These are phyloP conservation scores for Heterodera schachtii DNA, from an alignment of 1,140 invertebrate genomes.

Conservation along the genomic window DNA sequence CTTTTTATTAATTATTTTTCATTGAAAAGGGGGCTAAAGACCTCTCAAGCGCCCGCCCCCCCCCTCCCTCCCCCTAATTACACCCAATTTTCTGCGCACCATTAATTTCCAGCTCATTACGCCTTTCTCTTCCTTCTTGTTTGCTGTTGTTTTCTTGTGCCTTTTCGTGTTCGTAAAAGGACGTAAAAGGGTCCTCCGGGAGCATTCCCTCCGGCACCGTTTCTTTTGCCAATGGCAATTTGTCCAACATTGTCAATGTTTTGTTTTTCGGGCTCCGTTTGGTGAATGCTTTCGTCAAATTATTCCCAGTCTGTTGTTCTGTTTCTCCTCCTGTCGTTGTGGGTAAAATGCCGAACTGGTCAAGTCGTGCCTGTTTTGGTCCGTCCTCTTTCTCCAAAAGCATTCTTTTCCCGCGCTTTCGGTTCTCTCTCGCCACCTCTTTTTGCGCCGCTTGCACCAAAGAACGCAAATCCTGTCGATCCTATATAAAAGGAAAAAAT, in stretches of 20 bases:
- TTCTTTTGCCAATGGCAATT: slow-evolving; percentile 23
- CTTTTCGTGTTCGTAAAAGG: slow-evolving; percentile 22
- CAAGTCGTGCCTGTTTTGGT: slow-evolving; percentile 51
- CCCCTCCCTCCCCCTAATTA: too few relatives aligned
- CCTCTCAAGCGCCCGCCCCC: too few relatives aligned
- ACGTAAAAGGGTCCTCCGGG: slow-evolving; percentile 38
- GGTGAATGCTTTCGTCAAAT: background rate
- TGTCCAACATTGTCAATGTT: slow-evolving; percentile 12
- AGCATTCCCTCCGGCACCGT: slow-evolving; percentile 37
- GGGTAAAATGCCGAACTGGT: slow-evolving; percentile 55
- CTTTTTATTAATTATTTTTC: too few relatives aligned
- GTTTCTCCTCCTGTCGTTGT: slow-evolving; percentile 16
- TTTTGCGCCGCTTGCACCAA: slow-evolving; percentile 54
- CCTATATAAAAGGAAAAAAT: slow-evolving; percentile 25
- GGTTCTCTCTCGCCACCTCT: slow-evolving; percentile 37
- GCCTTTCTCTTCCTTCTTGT: background rate
- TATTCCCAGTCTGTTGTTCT: background rate
- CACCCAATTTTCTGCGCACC: too few relatives aligned
- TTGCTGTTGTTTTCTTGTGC: background rate
- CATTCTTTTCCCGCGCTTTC: slow-evolving; percentile 43
- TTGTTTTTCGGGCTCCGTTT: slow-evolving; percentile 3
- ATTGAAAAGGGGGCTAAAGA: too few relatives aligned
- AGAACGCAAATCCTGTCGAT: slow-evolving; percentile 42
- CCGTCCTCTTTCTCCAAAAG: slow-evolving; percentile 26
- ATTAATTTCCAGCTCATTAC: too few relatives aligned